Percentiles rank a stretch among this genome's conserved stretches.
Evolutionary conservation across 2,113 vertebrate genomes (phyloP).

Genomic region (Anas platyrhynchos): DNA sequence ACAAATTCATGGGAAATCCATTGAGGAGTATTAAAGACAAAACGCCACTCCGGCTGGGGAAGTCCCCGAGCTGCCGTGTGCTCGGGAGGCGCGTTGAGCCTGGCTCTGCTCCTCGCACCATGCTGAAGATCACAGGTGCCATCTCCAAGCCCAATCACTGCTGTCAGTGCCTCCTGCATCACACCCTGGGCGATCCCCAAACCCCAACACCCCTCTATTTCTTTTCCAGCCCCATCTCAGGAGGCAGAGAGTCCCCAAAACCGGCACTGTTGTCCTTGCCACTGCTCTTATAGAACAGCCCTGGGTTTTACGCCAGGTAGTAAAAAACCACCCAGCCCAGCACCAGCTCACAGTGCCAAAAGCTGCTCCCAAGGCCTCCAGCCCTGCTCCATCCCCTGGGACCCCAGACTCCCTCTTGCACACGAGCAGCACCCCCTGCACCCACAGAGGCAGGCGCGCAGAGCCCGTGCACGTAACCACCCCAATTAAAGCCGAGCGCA

Average conservation of each 20-base stretch:
- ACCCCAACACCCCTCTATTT: rapidly evolving
- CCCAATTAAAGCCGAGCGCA: conserved; percentile 50
- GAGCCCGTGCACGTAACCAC: neutral
- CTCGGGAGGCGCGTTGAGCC: neutral
- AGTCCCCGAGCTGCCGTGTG: neutral
- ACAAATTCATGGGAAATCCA: conserved; percentile 64
- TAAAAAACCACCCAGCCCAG: neutral
- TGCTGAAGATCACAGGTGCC: rapidly evolving
- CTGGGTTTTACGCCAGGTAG: neutral
- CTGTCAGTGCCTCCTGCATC: rapidly evolving
- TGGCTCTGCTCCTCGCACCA: neutral
- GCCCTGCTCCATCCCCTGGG: rapidly evolving
- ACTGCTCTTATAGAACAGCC: neutral
- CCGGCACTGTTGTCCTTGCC: rapidly evolving
- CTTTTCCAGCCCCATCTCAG: neutral
- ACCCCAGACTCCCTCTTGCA: neutral
- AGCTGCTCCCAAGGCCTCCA: rapidly evolving
- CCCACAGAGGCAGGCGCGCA: neutral
- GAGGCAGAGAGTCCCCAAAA: neutral
- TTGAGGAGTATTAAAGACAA: conserved; percentile 56
- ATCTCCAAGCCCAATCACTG: neutral
- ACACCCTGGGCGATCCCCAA: rapidly evolving
- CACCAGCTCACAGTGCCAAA: neutral
- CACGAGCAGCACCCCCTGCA: neutral
- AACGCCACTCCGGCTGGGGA: neutral